phyloP scores from a whole-genome alignment of 2,113 vertebrate genomes.

The Dascyllus trimaculatus region DNA sequence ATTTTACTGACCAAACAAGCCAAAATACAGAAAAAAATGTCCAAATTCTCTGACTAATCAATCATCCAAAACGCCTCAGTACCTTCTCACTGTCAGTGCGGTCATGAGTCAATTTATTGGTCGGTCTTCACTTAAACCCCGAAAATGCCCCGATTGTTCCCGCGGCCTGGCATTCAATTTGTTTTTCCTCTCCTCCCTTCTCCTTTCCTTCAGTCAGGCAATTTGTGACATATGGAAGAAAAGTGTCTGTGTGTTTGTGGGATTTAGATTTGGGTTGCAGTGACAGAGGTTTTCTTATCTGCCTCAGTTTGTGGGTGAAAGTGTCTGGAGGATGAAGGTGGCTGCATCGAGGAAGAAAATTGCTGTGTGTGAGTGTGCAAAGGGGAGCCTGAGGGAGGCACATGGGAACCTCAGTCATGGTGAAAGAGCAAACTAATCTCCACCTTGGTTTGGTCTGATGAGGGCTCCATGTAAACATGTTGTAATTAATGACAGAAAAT shows the following conservation, averaged over 20 bases:
- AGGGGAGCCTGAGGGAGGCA: slow-evolving; percentile 21
- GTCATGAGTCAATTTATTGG: slow-evolving; percentile 43
- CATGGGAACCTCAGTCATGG: slow-evolving; percentile 45
- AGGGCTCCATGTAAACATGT: slow-evolving; percentile 51
- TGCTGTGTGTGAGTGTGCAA: neutral
- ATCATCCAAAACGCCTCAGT: slow-evolving; percentile 16
- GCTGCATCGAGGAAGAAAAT: slow-evolving; percentile 28
- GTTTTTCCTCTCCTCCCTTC: slow-evolving; percentile 22
- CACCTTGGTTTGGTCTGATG: slow-evolving; percentile 53
- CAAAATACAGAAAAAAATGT: slow-evolving; percentile 33
- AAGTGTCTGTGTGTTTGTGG: neutral
- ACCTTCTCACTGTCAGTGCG: slow-evolving; percentile 19
- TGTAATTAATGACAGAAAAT: slow-evolving; percentile 62
- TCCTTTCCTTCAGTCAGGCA: slow-evolving; percentile 7
- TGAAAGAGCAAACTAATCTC: slow-evolving; percentile 65
- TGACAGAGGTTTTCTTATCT: slow-evolving; percentile 32
- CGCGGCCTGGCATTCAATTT: slow-evolving; percentile 20
- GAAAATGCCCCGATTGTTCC: slow-evolving; percentile 39
- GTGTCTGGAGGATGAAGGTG: slow-evolving; percentile 34
- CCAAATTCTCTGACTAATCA: slow-evolving; percentile 30
- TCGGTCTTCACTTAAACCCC: slow-evolving; percentile 48
- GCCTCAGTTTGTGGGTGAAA: slow-evolving; percentile 43
- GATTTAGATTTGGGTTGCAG: neutral
- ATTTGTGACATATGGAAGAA: slow-evolving; percentile 21
- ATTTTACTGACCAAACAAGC: slow-evolving; percentile 44